Conservation (phyloP, 2,888 invertebrate species). For the Pseudeuparius sepicola region DNA sequence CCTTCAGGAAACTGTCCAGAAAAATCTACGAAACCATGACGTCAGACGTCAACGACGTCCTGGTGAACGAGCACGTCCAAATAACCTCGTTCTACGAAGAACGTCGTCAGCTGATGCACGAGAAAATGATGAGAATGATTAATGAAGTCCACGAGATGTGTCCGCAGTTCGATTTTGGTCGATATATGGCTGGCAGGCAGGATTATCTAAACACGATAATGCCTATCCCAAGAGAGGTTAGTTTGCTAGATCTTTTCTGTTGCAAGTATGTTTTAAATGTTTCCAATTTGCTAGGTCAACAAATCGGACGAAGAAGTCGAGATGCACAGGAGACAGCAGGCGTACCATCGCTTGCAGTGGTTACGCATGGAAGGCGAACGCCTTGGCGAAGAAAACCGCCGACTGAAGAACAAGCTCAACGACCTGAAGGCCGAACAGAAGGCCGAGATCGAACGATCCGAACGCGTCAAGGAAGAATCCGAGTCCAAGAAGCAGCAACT, state of each 20-base stretch:
- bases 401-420: slow-evolving; percentile 30
- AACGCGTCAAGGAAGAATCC: slow-evolving; percentile 26
- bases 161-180: slow-evolving; percentile 36
- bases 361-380: slow-evolving; percentile 36
- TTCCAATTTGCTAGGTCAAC: slow-evolving; percentile 19
- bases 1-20: slow-evolving; percentile 32
- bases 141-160: slow-evolving; percentile 32
- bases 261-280: too few relatives aligned
- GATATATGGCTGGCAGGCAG: slow-evolving; percentile 28
- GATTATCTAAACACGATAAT: slow-evolving; percentile 29
- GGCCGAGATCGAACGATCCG: slow-evolving; percentile 26
- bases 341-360: slow-evolving; percentile 37
- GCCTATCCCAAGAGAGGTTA: slow-evolving; percentile 26
- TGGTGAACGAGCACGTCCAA: slow-evolving; percentile 37
- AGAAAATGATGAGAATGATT: slow-evolving; percentile 34
- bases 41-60: slow-evolving; percentile 36
- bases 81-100: slow-evolving; percentile 32
- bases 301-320: slow-evolving; percentile 30
- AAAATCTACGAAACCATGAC: slow-evolving; percentile 38
- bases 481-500: slow-evolving; percentile 29
- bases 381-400: slow-evolving; percentile 33
- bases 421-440: slow-evolving; percentile 31
- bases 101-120: slow-evolving; percentile 26
- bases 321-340: slow-evolving; percentile 32
- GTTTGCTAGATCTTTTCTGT: too few relatives aligned